phyloP scores from a whole-genome alignment of 2,888 invertebrate genomes.

The Athrips mouffetella region DNA sequence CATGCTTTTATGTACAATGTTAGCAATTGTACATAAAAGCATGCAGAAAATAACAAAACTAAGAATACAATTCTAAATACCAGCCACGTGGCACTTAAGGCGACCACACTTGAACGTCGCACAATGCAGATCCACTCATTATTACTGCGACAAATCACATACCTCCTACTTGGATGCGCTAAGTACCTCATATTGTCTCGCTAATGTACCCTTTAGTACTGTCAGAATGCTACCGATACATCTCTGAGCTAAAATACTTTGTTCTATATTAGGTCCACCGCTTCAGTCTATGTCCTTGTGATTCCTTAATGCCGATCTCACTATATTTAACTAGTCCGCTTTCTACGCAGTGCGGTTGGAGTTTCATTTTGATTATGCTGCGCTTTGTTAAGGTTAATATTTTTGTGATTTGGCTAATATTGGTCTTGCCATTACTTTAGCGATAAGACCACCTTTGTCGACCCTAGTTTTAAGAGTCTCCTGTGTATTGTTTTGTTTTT shows the following conservation, averaged over 20 bases:
- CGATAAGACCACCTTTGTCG: too few species aligned
- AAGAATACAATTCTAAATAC: too few species aligned
- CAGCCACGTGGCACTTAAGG: too few species aligned
- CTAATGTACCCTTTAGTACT: constrained; percentile 4
- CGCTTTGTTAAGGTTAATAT: too few species aligned
- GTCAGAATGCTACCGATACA: constrained; percentile 4
- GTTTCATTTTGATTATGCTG: not conserved
- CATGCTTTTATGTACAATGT: too few species aligned
- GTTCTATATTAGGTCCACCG: constrained; percentile 6
- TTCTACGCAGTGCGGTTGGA: constrained; percentile 1
- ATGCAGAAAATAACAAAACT: too few species aligned
- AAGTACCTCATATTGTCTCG: constrained; percentile 3
- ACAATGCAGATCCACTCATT: not conserved
- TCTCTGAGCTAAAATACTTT: not conserved
- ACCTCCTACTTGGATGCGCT: not conserved
- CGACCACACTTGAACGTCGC: not conserved
- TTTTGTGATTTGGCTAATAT: too few species aligned
- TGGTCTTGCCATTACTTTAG: too few species aligned
- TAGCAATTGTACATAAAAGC: too few species aligned
- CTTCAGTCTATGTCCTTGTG: constrained; percentile 9
- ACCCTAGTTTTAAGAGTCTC: too few species aligned
- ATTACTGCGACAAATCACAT: not conserved
- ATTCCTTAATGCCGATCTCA: constrained; percentile 1
- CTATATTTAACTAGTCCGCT: constrained; percentile 3
- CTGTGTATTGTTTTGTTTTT: too few species aligned